Conservation (phyloP, 2,888 invertebrate species). For the Erebia epiphron region DNA sequence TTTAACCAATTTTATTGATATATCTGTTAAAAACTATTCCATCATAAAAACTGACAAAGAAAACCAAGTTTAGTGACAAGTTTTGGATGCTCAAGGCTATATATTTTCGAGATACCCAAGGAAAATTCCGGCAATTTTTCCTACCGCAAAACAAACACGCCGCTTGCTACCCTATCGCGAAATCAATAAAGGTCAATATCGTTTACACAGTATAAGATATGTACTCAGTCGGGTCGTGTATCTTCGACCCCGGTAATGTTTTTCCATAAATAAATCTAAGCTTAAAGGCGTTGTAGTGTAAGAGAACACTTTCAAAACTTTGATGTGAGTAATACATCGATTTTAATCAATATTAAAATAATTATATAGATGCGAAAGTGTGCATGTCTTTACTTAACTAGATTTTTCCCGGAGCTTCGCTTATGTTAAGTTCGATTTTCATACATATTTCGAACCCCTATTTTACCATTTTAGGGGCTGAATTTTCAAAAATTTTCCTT, state of each 20-base stretch:
- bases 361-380: no score
- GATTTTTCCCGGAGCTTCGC: no score
- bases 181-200: background rate
- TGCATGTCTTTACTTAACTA: no score
- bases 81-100: no score
- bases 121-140: background rate
- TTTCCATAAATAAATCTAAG: slow-evolving; percentile 21
- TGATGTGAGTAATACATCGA: background rate
- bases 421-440: no score
- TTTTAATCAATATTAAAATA: background rate
- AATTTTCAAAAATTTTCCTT: no score
- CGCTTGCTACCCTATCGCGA: background rate
- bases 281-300: slow-evolving; percentile 7
- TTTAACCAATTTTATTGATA: no score
- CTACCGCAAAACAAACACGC: background rate
- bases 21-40: no score
- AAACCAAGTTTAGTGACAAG: no score
- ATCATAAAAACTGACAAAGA: no score
- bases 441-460: no score
- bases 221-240: background rate
- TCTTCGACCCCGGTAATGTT: slow-evolving; percentile 8
- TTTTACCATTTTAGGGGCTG: no score
- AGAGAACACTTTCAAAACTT: background rate
- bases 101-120: background rate
- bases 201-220: background rate